Conservation (phyloP, 2,888 invertebrate genomes). For the Linnaemya vulpina region DNA sequence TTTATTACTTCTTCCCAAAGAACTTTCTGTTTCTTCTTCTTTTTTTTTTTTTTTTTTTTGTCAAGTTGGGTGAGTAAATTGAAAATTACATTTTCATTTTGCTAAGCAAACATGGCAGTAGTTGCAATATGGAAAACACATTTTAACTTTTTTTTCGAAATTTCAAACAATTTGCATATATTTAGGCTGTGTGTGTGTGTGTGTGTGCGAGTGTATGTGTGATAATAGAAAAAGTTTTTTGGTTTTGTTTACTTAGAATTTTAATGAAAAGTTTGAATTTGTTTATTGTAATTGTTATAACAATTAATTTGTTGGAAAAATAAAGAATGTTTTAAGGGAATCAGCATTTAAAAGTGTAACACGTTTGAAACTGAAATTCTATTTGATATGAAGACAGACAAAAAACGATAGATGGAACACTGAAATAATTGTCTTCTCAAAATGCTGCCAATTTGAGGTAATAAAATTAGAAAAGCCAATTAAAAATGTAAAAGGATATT, state of each 20-base stretch:
- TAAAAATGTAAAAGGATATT: too few relatives aligned
- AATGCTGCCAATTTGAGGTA: too few relatives aligned
- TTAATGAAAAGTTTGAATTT: constrained; percentile 42
- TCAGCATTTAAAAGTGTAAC: not conserved
- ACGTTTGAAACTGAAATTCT: not conserved
- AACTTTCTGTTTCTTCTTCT: constrained; percentile 49
- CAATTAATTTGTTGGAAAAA: constrained; percentile 52
- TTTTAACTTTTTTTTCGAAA: constrained; percentile 11
- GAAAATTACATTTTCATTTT: constrained; percentile 67
- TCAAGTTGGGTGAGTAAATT: constrained; percentile 47
- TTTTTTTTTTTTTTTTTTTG: too few relatives aligned
- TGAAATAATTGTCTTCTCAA: too few relatives aligned
- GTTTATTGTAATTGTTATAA: constrained; percentile 33
- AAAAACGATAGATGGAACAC: not conserved
- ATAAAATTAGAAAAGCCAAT: too few relatives aligned
- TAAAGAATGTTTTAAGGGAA: not conserved
- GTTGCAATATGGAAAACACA: constrained; percentile 41
- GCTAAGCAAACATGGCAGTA: constrained; percentile 55
- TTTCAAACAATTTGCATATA: constrained; percentile 63
- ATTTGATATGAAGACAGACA: not conserved
- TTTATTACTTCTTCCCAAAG: constrained; percentile 54
- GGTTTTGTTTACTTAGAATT: constrained; percentile 48
- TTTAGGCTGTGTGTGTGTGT: constrained; percentile 39
- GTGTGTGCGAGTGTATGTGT: not conserved
- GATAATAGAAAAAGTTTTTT: constrained; percentile 65